Evolutionary conservation across 2,113 vertebrate genomes (phyloP).

Genomic region (Oreochromis niloticus): DNA sequence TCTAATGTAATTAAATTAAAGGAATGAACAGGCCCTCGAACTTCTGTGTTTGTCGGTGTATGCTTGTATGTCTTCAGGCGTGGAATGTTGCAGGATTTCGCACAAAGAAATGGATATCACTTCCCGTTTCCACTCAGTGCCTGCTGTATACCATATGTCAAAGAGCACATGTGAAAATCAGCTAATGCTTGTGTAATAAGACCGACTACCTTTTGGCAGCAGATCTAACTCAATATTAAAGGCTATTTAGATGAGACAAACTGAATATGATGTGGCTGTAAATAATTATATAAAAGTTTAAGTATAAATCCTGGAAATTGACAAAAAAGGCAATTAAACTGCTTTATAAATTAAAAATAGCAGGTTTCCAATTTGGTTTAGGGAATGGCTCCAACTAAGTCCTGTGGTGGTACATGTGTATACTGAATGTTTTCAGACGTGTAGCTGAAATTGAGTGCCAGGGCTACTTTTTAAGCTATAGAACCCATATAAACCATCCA

Average conservation of each 20-base stretch:
- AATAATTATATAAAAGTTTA: neutral
- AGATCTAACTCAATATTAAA: neutral
- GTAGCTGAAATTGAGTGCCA: too few species aligned
- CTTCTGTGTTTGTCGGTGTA: rapidly evolving
- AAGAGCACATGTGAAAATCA: neutral
- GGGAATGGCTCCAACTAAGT: neutral
- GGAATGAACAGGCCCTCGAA: neutral
- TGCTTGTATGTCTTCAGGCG: neutral
- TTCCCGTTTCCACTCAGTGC: neutral
- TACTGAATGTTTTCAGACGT: too few species aligned
- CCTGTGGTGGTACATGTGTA: neutral
- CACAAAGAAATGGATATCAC: neutral
- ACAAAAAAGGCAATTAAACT: neutral
- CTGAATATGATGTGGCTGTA: neutral
- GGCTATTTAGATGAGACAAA: neutral
- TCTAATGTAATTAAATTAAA: neutral
- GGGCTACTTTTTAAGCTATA: too few species aligned
- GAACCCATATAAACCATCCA: neutral
- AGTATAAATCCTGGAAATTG: neutral
- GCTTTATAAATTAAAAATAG: neutral
- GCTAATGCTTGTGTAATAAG: neutral
- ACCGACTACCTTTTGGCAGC: neutral
- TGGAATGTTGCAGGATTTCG: neutral
- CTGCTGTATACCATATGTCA: neutral
- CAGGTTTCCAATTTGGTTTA: neutral